Evolutionary conservation across 1,140 invertebrate species (phyloP), one percentile per base, ranked within the genome.

Genomic region (Cotesia vestalis): DNA sequence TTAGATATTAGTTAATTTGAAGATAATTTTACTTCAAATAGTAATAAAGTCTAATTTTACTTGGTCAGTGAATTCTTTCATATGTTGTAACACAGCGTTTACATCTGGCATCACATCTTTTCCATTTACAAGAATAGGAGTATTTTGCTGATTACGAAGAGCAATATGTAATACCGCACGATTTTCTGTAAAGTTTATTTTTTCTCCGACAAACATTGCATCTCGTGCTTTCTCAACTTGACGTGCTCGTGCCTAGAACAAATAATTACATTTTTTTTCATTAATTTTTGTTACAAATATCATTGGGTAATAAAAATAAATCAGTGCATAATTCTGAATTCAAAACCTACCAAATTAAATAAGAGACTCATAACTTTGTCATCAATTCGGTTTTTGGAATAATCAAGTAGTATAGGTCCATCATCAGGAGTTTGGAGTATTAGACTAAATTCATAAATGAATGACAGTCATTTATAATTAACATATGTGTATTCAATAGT

Each of bases 151-250:
- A 83, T 99, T 99, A 63, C 98, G 90, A 34, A 99, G 88, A 14
- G 98, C 98, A 55, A 94, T 91, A 84, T 99, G 98, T 1, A 99
- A 87, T 2, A 99, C 98, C 53, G 98, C 94, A 76, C 98, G 90
- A 79, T 96, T 91, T 88, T 99, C 98, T 1, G 98, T 99, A 79
- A 98, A 97, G 86, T 99, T 99, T 46, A 99, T 99, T 81, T 96
- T 96, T 80, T 96, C 90, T 40, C 97, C 98, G 75, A 84, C 82
- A 84, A 99, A 99, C 97, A 99, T 99, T 38, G 93, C 94, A 88
- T 96, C 91, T 78, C 97, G 90, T 12, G 95, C 94, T 75, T 91
- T 87, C 85, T 95, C 94, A 40, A 99, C 91, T 79, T 94, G 91
- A 4, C 97, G 88, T 38, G 91, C 91, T 81, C 91, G 91, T 2